A percentile compares a stretch with the other conserved stretches of the same genome.
These are phyloP conservation scores for Leptocoma aspasia DNA, from an alignment of 2,113 vertebrate species.

Conservation along the genomic window DNA sequence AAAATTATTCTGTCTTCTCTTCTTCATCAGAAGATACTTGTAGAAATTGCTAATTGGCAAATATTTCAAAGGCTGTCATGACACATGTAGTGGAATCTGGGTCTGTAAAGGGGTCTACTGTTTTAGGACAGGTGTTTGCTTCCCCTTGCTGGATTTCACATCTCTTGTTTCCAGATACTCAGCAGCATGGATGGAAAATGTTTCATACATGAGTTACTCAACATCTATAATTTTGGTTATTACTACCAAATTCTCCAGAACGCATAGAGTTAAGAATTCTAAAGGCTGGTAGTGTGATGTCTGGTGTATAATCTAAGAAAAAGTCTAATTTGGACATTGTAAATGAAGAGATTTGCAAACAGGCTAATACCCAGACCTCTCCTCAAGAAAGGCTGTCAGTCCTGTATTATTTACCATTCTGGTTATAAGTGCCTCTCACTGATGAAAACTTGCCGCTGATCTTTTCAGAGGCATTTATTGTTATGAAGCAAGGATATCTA, in stretches of 20 bases:
- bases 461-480: not conserved
- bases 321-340: not conserved
- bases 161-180: not conserved
- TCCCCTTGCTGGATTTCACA: not conserved
- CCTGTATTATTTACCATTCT: not conserved
- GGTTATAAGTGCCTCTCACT: not conserved
- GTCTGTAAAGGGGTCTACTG: not conserved
- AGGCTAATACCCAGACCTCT: not conserved
- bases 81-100: not conserved
- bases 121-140: not conserved
- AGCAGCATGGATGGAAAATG: not conserved
- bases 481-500: not conserved
- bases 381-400: not conserved
- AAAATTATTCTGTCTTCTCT: not conserved
- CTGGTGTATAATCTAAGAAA: not conserved
- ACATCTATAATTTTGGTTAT: not conserved
- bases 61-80: not conserved
- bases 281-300: not conserved
- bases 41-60: not conserved
- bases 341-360: not conserved
- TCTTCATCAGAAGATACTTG: not conserved
- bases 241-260: not conserved
- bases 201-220: not conserved
- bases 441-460: not conserved
- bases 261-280: not conserved